These are phyloP conservation scores for Automeris io DNA, from an alignment of 2,888 invertebrate species.

Conservation along the genomic window DNA sequence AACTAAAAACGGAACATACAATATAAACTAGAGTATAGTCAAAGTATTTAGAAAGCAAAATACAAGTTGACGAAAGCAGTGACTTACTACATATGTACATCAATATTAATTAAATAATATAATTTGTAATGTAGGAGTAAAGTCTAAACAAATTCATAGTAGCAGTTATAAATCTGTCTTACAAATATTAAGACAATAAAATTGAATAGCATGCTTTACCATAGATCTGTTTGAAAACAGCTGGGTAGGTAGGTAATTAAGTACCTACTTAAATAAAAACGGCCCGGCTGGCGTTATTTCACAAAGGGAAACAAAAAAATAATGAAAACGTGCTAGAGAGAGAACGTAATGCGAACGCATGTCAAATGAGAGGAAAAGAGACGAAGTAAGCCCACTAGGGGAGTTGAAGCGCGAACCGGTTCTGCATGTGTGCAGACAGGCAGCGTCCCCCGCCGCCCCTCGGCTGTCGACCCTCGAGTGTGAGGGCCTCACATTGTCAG, in stretches of 20 bases:
- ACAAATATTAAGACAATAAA: no score
- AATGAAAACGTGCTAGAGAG: conserved; percentile 68
- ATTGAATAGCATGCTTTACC: conserved; percentile 32
- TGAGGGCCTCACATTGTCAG: conserved; percentile 63
- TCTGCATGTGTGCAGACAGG: conserved; percentile 72
- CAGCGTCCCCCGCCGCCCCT: conserved; percentile 66
- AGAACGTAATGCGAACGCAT: conserved; percentile 56
- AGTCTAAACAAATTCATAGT: no score
- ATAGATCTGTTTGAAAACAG: conserved; percentile 43
- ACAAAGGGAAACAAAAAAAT: conserved; percentile 72
- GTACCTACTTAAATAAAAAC: conserved; percentile 65
- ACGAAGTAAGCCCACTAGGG: conserved; percentile 57
- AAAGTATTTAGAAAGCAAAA: no score
- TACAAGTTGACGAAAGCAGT: no score
- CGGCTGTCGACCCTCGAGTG: conserved; percentile 64
- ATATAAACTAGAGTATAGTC: no score
- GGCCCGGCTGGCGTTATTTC: conserved; percentile 63
- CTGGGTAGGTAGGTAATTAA: conserved; percentile 28
- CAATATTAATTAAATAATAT: no score
- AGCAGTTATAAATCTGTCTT: no score
- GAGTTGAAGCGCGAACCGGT: conserved; percentile 70
- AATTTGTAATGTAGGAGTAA: no score
- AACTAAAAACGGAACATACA: no score
- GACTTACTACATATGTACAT: no score
- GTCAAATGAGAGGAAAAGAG: conserved; percentile 59